Conservation (phyloP, 2,113 vertebrate genomes). For the Pavo muticus region DNA sequence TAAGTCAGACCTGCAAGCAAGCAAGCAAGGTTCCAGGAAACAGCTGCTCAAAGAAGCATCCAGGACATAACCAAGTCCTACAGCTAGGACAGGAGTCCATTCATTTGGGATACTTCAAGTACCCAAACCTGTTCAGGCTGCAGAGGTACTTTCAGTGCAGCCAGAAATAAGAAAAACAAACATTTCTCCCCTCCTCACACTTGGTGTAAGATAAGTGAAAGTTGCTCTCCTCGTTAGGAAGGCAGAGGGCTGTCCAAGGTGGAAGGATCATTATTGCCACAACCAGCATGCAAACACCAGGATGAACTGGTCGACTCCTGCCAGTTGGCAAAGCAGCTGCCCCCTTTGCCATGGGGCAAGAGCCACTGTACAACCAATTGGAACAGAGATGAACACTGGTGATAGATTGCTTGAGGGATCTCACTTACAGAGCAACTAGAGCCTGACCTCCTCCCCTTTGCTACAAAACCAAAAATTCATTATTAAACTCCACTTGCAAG, state of each 20-base stretch:
- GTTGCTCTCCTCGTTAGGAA: neutral
- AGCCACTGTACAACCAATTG: fast-evolving
- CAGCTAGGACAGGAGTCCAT: neutral
- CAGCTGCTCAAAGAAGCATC: neutral
- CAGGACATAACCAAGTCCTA: neutral
- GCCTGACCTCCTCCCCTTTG: constrained; percentile 28
- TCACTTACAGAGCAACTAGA: constrained; percentile 19
- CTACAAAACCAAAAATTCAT: constrained; percentile 43
- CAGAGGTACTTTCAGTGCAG: neutral
- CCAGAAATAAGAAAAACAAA: neutral
- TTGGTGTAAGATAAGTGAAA: neutral
- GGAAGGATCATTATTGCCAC: neutral
- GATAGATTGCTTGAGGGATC: neutral
- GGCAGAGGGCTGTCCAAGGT: neutral
- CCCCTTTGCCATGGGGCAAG: neutral
- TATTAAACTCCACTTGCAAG: constrained; percentile 48
- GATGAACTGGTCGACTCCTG: neutral
- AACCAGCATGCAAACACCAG: neutral
- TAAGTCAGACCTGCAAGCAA: neutral
- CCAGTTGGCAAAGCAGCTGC: neutral
- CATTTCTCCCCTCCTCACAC: neutral
- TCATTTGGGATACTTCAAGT: neutral
- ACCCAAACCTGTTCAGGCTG: neutral
- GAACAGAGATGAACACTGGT: neutral
- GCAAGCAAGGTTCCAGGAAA: neutral